Evolutionary conservation across 2,113 vertebrate genomes (phyloP).

Genomic region (Chunga burmeisteri): DNA sequence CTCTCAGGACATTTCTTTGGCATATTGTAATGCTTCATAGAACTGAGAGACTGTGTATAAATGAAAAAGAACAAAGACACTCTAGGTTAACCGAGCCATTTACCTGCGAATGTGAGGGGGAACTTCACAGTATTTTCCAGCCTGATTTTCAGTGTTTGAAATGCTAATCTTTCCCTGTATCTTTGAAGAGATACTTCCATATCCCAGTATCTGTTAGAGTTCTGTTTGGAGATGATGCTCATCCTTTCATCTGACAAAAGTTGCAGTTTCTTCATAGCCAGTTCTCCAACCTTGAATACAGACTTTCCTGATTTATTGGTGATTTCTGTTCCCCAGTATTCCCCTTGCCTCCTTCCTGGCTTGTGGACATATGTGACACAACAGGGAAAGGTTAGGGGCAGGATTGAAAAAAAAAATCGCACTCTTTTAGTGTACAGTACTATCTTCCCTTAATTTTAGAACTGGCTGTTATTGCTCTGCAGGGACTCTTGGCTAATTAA

Average conservation of each 20-base stretch:
- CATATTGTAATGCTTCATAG: not conserved
- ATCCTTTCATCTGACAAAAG: not conserved
- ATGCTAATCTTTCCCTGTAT: not conserved
- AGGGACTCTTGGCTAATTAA: slow-evolving; percentile 34
- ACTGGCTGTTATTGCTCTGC: not conserved
- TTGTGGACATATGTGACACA: not conserved
- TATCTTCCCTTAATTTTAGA: not conserved
- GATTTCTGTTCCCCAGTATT: not conserved
- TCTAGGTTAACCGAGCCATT: not conserved
- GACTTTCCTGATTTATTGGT: not conserved
- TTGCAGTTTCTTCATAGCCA: not conserved
- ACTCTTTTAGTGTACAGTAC: not conserved
- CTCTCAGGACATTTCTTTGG: not conserved
- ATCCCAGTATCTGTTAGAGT: not conserved
- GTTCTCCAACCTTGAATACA: not conserved
- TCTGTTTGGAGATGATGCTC: not conserved
- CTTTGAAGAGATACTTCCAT: not conserved
- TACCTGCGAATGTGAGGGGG: not conserved
- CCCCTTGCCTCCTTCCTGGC: not conserved
- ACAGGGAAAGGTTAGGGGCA: not conserved
- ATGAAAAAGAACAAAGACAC: not conserved
- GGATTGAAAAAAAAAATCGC: not conserved
- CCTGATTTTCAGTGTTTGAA: not conserved
- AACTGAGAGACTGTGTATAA: not conserved
- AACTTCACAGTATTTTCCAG: not conserved